These are phyloP conservation scores for Thymallus thymallus DNA, from an alignment of 2,113 vertebrate genomes.

Conservation along the genomic window DNA sequence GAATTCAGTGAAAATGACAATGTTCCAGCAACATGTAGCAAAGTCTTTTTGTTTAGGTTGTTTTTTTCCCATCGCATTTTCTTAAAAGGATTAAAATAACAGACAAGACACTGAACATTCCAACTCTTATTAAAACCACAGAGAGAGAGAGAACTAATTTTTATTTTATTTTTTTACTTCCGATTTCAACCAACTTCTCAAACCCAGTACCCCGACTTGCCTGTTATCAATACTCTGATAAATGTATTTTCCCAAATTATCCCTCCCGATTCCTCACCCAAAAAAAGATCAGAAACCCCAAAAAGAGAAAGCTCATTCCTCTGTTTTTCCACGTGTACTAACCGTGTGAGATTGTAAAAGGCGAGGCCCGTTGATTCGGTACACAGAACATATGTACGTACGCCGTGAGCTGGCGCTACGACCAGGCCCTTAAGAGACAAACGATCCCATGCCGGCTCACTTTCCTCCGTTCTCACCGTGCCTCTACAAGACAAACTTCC, in stretches of 20 bases:
- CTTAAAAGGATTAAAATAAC: slow-evolving; percentile 91
- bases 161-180: slow-evolving; percentile 47
- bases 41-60: slow-evolving; percentile 58
- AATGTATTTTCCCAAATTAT: slow-evolving; percentile 52
- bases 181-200: slow-evolving; percentile 71
- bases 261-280: slow-evolving; percentile 30
- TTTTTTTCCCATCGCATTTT: slow-evolving; percentile 40
- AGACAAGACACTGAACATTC: slow-evolving; percentile 90
- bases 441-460: slow-evolving; percentile 47
- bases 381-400: slow-evolving; percentile 74
- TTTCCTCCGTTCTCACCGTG: slow-evolving; percentile 70
- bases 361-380: slow-evolving; percentile 84
- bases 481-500: slow-evolving; percentile 87
- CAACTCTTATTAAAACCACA: slow-evolving; percentile 91
- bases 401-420: slow-evolving; percentile 74
- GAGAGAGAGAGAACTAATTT: slow-evolving; percentile 79
- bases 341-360: slow-evolving; percentile 80
- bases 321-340: slow-evolving; percentile 73
- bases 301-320: not conserved
- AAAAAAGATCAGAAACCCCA: slow-evolving; percentile 31
- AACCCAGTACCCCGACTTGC: slow-evolving; percentile 76
- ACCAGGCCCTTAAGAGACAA: slow-evolving; percentile 39
- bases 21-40: slow-evolving; percentile 83
- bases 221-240: slow-evolving; percentile 67
- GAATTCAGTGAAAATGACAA: slow-evolving; percentile 78